Evolutionary conservation across 2,797 vertebrate species (phyloP).

Genomic region (Chrysocyon brachyurus): DNA sequence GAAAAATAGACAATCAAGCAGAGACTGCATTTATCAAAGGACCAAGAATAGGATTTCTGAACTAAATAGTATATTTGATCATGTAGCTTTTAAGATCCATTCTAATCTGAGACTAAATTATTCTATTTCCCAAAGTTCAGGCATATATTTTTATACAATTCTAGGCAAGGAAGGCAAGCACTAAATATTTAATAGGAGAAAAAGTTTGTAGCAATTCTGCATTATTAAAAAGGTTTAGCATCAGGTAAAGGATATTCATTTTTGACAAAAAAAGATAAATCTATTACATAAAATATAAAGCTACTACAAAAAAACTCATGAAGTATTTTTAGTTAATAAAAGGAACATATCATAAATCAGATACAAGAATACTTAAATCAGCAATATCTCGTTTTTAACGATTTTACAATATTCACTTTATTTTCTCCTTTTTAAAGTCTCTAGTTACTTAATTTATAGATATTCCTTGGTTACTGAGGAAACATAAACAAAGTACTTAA

Average conservation of each 20-base stretch:
- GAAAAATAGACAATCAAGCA: neutral
- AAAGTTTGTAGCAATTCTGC: neutral
- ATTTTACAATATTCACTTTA: neutral
- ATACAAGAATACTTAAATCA: neutral
- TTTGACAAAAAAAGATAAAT: conserved; percentile 54
- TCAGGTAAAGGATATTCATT: neutral
- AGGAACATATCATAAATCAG: neutral
- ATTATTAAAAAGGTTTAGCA: neutral
- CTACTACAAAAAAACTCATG: neutral
- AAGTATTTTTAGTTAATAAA: neutral
- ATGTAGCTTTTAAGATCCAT: neutral
- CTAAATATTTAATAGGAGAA: neutral
- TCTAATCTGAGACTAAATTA: neutral
- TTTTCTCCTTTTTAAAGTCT: neutral
- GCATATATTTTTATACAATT: neutral
- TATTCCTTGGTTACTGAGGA: neutral
- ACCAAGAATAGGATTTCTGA: neutral
- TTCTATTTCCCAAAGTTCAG: neutral
- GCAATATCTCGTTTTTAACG: neutral
- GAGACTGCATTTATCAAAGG: neutral
- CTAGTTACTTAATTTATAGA: neutral
- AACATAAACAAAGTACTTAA: neutral
- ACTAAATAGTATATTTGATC: neutral
- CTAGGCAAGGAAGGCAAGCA: neutral
- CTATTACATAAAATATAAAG: conserved; percentile 18